Base-by-base conservation (phyloP, 2,113 vertebrate species). In the Urocolius indicus region DNA sequence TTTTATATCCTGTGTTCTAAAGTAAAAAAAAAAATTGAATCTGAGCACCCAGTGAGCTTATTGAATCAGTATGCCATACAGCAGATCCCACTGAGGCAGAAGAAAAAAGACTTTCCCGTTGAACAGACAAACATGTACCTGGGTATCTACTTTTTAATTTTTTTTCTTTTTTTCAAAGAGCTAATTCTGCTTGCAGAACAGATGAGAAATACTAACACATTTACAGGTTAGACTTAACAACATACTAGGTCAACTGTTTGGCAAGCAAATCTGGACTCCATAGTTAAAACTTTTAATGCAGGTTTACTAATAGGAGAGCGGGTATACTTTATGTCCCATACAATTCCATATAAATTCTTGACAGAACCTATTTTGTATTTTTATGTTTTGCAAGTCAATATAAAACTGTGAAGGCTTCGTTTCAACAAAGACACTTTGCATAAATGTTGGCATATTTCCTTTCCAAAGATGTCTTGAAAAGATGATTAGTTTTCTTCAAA, bases 1-100 rank as follows among this genome's bases (percentile, higher is more conserved):
- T 93, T 87, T 93, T 82, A 89, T 84, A 65, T 20, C 68, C 67
- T 87, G 76, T 81, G 52, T 77, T 92, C 94, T 62, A 80, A 93
- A 94, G 66, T 46, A 26, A n/a, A 69, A 94, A 82, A 79, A 85
- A 74, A 78, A 84, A 93, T 73, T 6, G 20, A 93, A 79, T 49
- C 41, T 41, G 89, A 93, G 82, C 65, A 87, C 32, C 22, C 74
- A 91, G 90, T 80, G 65, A 89, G 80, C 87, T 93, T 69, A 96
- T 5, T 92, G 80, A 93, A 87, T 94, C 81, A 85, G 45, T 23
- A 72, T 36, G 94, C 32, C 43, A 59, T 87, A 90, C 57, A 95
- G 81, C 63, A 96, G 71, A 88, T 61, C 46, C 84, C 59, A 79
- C 34, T 52, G 74, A 92, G 36, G 75, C 63, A 94, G 82, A 91